Conservation (phyloP, 53 echinoderm and acorn worm genomes). For the Mesocentrotus franciscanus region DNA sequence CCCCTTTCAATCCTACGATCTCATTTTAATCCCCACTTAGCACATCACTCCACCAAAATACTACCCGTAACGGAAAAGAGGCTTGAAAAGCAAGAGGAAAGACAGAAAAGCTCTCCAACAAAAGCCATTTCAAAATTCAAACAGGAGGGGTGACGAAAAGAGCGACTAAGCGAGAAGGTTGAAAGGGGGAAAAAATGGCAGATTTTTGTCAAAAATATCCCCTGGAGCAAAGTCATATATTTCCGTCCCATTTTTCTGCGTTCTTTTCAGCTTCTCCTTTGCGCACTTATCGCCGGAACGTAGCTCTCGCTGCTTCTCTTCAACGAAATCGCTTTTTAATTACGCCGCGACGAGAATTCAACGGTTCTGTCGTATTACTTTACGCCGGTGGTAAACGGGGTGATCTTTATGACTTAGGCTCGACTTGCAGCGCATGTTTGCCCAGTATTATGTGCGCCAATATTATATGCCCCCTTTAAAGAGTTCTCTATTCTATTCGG, state of each 20-base stretch:
- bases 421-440: constrained; percentile 30
- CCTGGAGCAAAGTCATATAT: constrained; percentile 57
- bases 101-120: constrained; percentile 22
- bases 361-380: constrained; percentile 43
- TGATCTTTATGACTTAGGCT: constrained; percentile 50
- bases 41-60: constrained; percentile 37
- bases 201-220: constrained; percentile 50
- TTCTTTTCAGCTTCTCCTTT: constrained; percentile 27
- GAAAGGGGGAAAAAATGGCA: constrained; percentile 32
- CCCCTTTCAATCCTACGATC: constrained; percentile 37
- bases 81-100: constrained; percentile 7
- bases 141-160: constrained; percentile 48
- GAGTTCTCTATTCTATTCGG: neutral
- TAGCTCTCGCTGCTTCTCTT: constrained; percentile 28
- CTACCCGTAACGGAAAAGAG: constrained; percentile 42
- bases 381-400: constrained; percentile 27
- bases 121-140: constrained; percentile 62
- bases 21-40: constrained; percentile 55
- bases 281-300: constrained; percentile 54
- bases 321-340: constrained; percentile 54
- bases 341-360: constrained; percentile 52
- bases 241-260: constrained; percentile 34
- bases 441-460: constrained; percentile 15
- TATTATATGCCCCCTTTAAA: constrained; percentile 44
- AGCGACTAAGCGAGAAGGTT: constrained; percentile 17